Evolutionary conservation across 2,888 invertebrate genomes (phyloP), one percentile per base, ranked within the genome.

Genomic region (Cataglyphis rosenhaueri): DNA sequence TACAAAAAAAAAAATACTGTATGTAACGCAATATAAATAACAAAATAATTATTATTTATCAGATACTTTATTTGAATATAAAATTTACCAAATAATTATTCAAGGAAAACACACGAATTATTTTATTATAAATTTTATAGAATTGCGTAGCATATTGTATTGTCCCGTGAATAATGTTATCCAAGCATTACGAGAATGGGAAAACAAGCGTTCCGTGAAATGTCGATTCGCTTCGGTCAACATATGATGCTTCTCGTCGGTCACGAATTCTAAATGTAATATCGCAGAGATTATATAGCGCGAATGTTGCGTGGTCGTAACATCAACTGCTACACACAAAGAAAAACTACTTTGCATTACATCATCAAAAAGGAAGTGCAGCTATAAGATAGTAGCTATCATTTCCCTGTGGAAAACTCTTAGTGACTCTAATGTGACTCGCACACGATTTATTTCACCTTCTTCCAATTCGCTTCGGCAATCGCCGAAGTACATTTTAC

Each of bases 151-250:
- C 15, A 9, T 57, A 21, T 18, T 44, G 21, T 61, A 59, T 73
- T 29, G 1, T 8, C 0, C 0, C 62, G 3, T 44, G 9, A 62
- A 62, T 44, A 32, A 18, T 15, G 29, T 29, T 44, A 48, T 32
- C n/a, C 6, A 62, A 61, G 62, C 12, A 8, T 74, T 76, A 55
- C 25, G 35, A 38, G n/a, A 38, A 29, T 32, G 8, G 18, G 61
- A 38, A 86, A 75, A 82, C 32, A 81, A 84, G 62, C 59, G n/a
- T 76, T 73, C 82, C 87, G 84, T 87, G 87, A 87, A 87, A 86
- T 86, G 84, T 68, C 84, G 64, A 84, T 79, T 44, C 68, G 29
- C 76, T 10, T 57, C 74, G 75, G 66, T 82, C 84, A 84, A 82
- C 79, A 76, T 76, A 38, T 68, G 38, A 68, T n/a, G 68, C 25